phyloP scores from a whole-genome alignment of 1,140 invertebrate species.

The Ceratosolen fusciceps region DNA sequence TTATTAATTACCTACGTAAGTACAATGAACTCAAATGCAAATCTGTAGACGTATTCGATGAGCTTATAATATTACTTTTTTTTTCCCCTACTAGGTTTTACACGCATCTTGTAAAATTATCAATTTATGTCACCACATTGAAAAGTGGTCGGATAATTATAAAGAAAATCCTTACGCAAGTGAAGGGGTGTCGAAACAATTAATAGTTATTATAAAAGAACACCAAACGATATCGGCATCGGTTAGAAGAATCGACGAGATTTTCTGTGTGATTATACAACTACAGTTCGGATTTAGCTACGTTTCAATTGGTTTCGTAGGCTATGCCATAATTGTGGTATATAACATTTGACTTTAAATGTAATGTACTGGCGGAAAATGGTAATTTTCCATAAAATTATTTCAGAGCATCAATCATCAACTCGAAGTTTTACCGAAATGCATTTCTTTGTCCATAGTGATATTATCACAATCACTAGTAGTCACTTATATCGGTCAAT shows the following conservation, averaged over 20 bases:
- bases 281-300: neutral
- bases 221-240: neutral
- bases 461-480: neutral
- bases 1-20: conserved; percentile 19
- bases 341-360: neutral
- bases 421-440: neutral
- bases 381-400: neutral
- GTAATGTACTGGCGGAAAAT: neutral
- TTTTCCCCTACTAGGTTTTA: neutral
- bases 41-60: neutral
- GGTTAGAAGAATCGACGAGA: neutral
- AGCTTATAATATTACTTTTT: neutral
- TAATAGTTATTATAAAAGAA: conserved; percentile 2
- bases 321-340: neutral
- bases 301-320: neutral
- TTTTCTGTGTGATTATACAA: neutral
- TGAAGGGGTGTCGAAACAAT: neutral
- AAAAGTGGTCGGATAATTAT: too few species aligned
- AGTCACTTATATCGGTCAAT: neutral
- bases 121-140: too few species aligned
- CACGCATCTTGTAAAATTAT: too few species aligned
- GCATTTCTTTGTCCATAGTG: neutral
- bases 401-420: neutral
- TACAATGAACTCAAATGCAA: neutral
- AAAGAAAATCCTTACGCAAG: too few species aligned